Evolutionary conservation across 2,888 invertebrate species (phyloP), one percentile per base, ranked within the genome.

Genomic region (Hybos culiciformis): DNA sequence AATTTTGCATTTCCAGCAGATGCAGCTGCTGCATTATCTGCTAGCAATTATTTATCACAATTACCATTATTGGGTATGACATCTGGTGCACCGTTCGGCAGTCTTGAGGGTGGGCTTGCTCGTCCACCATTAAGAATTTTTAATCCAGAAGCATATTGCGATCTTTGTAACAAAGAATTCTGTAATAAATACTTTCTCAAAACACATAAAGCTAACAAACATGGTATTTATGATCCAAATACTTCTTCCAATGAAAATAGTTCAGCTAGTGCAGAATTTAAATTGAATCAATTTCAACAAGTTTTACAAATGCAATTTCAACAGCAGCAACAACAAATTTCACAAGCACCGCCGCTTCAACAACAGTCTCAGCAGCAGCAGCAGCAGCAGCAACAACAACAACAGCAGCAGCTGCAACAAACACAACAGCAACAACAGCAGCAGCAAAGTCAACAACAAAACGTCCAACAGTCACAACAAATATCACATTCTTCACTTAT

Each of bases 181-280:
- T 96, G 96, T 70, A 94, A 96, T 72, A 94, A 94, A 63, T 94
- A 96, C 69, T 96, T 94, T 67, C 73, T 97, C 20, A 94, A 96
- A 68, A 96, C 96, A 45, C 96, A 97, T 70, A 91, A 92, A 65
- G 92, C 94, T 24, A 94, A 94, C 66, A 94, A 93, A 60, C 96
- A 97, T 65, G 93, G 93, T 21, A 91, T 96, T 52, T 90, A 88
- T 60, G 78, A 78, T 46, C 65, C 67, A 1, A 56, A 51, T 2
- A 53, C 53, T 26, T 50, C 54, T 3, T 55, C 58, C 12, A 42
- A 50, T 37, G 56, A 57, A n/a, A 50, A 52, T 29, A 49, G 51
- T 18, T 39, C 53, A 31, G 38, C 50, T 6, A 54, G 32, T 46
- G 52, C 53, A 38, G n/a, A n/a, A n/a, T n/a, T n/a, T n/a, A n/a